phyloP scores from a whole-genome alignment of 2,113 vertebrate species.

The Patagioenas fasciata region DNA sequence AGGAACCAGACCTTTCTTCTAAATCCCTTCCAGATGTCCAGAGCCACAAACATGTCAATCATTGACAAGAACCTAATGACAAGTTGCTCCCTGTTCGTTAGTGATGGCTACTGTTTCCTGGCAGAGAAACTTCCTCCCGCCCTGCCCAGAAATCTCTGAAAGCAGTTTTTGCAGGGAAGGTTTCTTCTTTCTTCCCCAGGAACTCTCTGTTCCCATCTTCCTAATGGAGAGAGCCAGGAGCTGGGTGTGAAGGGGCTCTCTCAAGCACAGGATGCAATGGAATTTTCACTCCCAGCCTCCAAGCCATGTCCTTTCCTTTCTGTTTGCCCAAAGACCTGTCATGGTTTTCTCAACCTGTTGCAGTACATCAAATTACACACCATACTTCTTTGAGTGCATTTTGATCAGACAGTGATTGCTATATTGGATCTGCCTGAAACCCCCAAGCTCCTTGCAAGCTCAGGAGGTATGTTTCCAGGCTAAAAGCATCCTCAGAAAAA shows the following conservation, averaged over 20 bases:
- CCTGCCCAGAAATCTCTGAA: background rate
- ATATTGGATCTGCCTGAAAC: background rate
- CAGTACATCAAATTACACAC: background rate
- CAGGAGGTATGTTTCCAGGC: background rate
- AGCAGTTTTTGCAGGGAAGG: background rate
- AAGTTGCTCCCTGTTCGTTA: constrained; percentile 58
- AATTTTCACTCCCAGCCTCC: background rate
- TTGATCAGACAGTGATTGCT: background rate
- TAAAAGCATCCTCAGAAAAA: background rate
- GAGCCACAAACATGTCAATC: constrained; percentile 53
- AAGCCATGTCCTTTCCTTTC: background rate
- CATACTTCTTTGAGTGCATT: background rate
- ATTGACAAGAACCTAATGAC: constrained; percentile 54
- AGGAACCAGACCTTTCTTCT: constrained; percentile 44
- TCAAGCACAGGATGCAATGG: background rate
- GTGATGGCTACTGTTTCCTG: constrained; percentile 59
- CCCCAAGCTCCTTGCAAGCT: background rate
- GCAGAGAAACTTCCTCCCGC: background rate
- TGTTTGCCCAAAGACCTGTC: background rate
- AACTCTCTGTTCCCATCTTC: background rate
- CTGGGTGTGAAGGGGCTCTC: background rate
- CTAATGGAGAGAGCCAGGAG: background rate
- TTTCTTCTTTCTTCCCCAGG: background rate
- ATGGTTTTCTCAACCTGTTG: background rate
- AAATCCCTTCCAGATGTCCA: constrained; percentile 80